Evolutionary conservation across 2,797 vertebrate genomes (phyloP).

Genomic region (Micrastur ruficollis): DNA sequence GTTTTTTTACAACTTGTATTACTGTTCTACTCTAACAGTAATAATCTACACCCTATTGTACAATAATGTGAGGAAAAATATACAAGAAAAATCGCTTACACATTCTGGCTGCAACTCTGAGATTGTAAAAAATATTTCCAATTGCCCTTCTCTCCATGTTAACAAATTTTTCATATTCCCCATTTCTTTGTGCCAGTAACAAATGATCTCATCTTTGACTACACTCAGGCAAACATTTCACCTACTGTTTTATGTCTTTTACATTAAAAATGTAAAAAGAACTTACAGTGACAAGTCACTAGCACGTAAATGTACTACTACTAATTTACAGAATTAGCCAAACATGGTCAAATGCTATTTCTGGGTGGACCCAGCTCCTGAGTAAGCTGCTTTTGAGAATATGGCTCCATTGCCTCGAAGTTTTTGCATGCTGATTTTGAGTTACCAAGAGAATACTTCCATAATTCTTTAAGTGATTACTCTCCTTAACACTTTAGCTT

Average conservation of each 20-base stretch:
- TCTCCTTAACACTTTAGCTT: neutral
- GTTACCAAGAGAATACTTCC: neutral
- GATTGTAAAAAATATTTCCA: slow-evolving; percentile 37
- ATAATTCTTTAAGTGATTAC: neutral
- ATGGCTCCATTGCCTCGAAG: neutral
- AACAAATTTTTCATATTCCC: slow-evolving; percentile 43
- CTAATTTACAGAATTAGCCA: neutral
- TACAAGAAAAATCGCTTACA: slow-evolving; percentile 10
- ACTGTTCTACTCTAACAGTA: neutral
- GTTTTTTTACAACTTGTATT: neutral
- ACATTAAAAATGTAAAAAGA: slow-evolving; percentile 1
- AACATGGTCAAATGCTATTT: neutral
- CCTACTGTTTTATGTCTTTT: slow-evolving; percentile 20
- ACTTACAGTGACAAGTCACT: neutral
- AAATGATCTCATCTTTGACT: slow-evolving; percentile 47
- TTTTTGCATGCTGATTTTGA: neutral
- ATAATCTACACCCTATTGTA: neutral
- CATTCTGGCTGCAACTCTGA: neutral
- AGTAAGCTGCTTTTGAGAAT: neutral
- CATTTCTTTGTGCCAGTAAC: slow-evolving; percentile 42
- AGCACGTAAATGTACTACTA: neutral
- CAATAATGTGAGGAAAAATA: slow-evolving; percentile 13
- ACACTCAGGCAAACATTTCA: neutral
- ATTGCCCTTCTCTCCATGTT: neutral
- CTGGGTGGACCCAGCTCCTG: neutral